Percentiles rank a stretch among this genome's conserved stretches.
Conservation (phyloP, 2,113 vertebrate genomes). For the Lates calcarifer region DNA sequence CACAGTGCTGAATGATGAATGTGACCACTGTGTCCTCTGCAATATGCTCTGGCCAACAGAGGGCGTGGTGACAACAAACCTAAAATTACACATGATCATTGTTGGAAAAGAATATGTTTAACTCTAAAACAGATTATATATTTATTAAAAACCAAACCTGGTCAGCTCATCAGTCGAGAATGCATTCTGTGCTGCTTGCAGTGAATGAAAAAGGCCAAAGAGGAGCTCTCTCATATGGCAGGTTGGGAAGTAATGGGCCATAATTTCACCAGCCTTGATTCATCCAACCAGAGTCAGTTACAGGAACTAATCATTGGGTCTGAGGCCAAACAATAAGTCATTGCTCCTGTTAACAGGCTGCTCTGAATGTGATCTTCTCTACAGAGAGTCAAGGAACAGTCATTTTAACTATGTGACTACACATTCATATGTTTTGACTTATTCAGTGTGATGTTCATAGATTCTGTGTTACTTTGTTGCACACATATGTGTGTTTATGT, state of each 20-base stretch:
- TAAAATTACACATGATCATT: neutral
- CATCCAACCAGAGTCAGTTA: neutral
- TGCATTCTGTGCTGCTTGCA: neutral
- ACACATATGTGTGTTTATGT: neutral
- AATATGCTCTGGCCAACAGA: constrained; percentile 13
- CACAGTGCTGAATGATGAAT: neutral
- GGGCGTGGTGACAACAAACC: constrained; percentile 3
- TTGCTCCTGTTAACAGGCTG: neutral
- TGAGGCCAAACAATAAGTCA: constrained; percentile 12
- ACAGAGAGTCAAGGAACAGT: neutral
- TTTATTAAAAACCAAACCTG: neutral
- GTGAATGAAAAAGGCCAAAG: neutral
- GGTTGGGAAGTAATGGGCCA: neutral
- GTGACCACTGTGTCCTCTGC: neutral
- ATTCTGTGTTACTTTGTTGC: neutral
- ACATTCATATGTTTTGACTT: neutral
- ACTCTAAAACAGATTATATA: neutral
- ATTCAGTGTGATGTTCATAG: neutral
- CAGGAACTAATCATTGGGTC: neutral
- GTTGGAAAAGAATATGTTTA: neutral
- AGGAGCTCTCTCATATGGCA: neutral
- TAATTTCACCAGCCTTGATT: neutral
- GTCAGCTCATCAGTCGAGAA: neutral
- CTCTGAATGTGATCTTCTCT: neutral
- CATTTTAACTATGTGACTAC: neutral